These are phyloP conservation scores for Hirudo medicinalis DNA, from an alignment of 1,140 invertebrate species.

Conservation along the genomic window DNA sequence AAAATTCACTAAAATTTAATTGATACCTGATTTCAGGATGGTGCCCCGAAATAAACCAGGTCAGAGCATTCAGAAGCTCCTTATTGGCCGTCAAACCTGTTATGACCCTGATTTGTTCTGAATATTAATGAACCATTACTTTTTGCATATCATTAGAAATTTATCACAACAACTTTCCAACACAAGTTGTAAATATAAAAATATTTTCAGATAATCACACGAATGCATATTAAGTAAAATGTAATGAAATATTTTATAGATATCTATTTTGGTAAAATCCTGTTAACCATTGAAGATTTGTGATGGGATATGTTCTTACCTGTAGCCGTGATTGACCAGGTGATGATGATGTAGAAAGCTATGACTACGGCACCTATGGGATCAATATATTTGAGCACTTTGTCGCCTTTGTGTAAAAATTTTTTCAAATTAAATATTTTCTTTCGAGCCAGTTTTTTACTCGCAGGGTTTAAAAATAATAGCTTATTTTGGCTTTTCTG, in stretches of 20 bases:
- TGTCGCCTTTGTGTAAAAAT: slow-evolving; percentile 15
- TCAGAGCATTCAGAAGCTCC: neutral
- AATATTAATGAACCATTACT: neutral
- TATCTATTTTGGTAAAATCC: neutral
- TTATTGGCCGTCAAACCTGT: neutral
- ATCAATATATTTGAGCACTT: slow-evolving; percentile 37
- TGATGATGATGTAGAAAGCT: slow-evolving; percentile 37
- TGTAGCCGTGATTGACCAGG: slow-evolving; percentile 37
- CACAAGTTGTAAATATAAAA: neutral
- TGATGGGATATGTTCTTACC: slow-evolving; percentile 27
- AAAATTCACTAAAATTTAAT: no score
- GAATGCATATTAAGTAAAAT: neutral
- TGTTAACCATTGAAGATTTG: neutral
- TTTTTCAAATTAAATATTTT: no score
- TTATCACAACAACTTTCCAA: neutral
- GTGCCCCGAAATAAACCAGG: neutral
- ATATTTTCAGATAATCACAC: neutral
- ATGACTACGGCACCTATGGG: slow-evolving; percentile 44
- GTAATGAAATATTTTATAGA: neutral
- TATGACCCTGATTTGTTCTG: slow-evolving; percentile 9
- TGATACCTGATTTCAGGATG: neutral
- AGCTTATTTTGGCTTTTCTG: no score
- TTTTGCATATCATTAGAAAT: neutral
- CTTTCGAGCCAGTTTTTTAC: no score
- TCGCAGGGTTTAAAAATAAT: no score